Evolutionary conservation across 2,113 vertebrate species (phyloP).

Genomic region (Brachyhypopomus gauderio): DNA sequence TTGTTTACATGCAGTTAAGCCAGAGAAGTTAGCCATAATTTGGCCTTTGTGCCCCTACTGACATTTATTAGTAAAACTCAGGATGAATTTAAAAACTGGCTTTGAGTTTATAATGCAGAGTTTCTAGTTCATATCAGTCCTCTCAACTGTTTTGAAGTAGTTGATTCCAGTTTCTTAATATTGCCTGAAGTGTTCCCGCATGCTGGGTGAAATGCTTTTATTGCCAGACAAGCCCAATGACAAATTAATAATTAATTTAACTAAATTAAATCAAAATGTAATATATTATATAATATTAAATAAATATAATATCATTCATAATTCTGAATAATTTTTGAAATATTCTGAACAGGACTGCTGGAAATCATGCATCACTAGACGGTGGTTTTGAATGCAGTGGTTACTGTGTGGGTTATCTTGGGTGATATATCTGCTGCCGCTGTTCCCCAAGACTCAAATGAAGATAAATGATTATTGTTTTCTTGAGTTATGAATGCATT

Average conservation of each 20-base stretch:
- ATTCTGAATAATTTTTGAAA: too few relatives aligned
- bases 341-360: not conserved
- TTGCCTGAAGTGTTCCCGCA: not conserved
- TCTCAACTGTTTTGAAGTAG: not conserved
- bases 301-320: too few relatives aligned
- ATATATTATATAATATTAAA: too few relatives aligned
- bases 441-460: not conserved
- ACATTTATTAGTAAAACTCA: not conserved
- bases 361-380: too few relatives aligned
- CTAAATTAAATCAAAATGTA: not conserved
- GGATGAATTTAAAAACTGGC: not conserved
- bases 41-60: not conserved
- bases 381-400: not conserved
- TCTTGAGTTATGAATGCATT: conserved; percentile 1
- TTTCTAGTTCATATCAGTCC: not conserved
- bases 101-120: not conserved
- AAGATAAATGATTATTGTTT: not conserved
- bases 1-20: not conserved
- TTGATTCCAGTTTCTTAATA: not conserved
- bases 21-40: not conserved
- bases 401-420: not conserved
- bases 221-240: not conserved
- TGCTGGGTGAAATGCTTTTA: not conserved
- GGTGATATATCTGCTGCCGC: not conserved
- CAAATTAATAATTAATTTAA: not conserved